phyloP scores from a whole-genome alignment of 1,140 invertebrate species.

The Papilio helenus region DNA sequence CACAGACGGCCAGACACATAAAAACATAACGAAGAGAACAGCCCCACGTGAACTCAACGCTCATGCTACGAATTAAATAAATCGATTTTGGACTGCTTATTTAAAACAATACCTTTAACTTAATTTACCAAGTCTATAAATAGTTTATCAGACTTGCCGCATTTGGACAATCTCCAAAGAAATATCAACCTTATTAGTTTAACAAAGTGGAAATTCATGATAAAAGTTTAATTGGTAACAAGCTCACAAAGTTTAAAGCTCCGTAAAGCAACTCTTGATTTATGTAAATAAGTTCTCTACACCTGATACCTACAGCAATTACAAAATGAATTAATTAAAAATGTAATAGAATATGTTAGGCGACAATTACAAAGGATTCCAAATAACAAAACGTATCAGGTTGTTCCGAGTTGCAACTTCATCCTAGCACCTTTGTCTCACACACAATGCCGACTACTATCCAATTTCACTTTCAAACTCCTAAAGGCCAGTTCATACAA shows the following conservation, averaged over 20 bases:
- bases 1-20: slow-evolving; percentile 53
- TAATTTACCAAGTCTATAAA: not conserved
- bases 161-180: not conserved
- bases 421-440: slow-evolving; percentile 24
- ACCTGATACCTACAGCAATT: not conserved
- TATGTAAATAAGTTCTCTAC: no score
- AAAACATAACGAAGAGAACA: slow-evolving; percentile 43
- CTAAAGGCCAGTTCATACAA: not conserved
- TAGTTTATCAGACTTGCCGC: not conserved
- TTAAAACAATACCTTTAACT: not conserved
- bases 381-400: slow-evolving; percentile 4
- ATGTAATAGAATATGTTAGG: not conserved
- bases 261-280: not conserved
- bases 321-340: not conserved
- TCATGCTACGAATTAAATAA: not conserved
- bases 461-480: slow-evolving; percentile 14
- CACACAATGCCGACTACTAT: not conserved
- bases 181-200: not conserved
- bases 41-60: not conserved
- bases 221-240: not conserved
- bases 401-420: not conserved
- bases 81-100: not conserved
- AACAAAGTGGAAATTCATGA: not conserved
- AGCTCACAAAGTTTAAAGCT: not conserved
- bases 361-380: not conserved